Percentiles rank a stretch among this genome's conserved stretches.
These are phyloP conservation scores for Hermaeophaga mercurialis DNA, from an alignment of 2,888 invertebrate species.

Conservation along the genomic window DNA sequence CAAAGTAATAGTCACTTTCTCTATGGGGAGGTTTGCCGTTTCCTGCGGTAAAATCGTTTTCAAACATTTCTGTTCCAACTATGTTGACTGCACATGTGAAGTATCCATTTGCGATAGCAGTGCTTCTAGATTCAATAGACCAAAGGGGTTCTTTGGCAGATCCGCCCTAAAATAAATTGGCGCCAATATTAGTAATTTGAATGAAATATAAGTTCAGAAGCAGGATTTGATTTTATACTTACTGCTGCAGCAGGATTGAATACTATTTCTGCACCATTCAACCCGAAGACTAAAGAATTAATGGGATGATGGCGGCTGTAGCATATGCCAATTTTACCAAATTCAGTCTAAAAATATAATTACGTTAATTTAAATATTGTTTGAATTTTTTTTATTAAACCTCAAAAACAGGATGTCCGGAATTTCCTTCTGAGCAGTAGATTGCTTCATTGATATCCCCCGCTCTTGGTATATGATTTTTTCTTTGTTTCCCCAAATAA, in stretches of 20 bases:
- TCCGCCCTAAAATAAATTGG: slow-evolving; percentile 2
- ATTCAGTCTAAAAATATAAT: slow-evolving; percentile 65
- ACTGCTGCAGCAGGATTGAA: slow-evolving; percentile 98
- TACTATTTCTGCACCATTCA: slow-evolving; percentile 98
- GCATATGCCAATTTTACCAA: slow-evolving; percentile 89
- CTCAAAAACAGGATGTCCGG: slow-evolving; percentile 92
- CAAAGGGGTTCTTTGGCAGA: slow-evolving; percentile 82
- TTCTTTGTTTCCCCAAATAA: slow-evolving; percentile 92
- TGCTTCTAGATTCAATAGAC: slow-evolving; percentile 93
- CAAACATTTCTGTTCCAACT: slow-evolving; percentile 87
- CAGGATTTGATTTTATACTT: slow-evolving; percentile 37
- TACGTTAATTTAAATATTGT: not conserved
- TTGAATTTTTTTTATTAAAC: slow-evolving; percentile 41
- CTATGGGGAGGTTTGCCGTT: slow-evolving; percentile 72
- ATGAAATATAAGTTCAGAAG: too few relatives aligned
- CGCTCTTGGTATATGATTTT: slow-evolving; percentile 96
- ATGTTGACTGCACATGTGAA: slow-evolving; percentile 92
- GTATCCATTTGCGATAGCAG: slow-evolving; percentile 94
- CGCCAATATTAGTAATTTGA: not conserved
- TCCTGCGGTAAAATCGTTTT: slow-evolving; percentile 82
- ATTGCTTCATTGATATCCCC: slow-evolving; percentile 97
- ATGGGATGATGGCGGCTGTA: slow-evolving; percentile 97
- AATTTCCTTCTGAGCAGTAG: slow-evolving; percentile 92
- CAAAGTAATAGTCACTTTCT: slow-evolving; percentile 81
- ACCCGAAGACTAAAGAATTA: slow-evolving; percentile 96